Base-by-base conservation (phyloP, 1,140 invertebrate species). In the Anastrepha obliqua region DNA sequence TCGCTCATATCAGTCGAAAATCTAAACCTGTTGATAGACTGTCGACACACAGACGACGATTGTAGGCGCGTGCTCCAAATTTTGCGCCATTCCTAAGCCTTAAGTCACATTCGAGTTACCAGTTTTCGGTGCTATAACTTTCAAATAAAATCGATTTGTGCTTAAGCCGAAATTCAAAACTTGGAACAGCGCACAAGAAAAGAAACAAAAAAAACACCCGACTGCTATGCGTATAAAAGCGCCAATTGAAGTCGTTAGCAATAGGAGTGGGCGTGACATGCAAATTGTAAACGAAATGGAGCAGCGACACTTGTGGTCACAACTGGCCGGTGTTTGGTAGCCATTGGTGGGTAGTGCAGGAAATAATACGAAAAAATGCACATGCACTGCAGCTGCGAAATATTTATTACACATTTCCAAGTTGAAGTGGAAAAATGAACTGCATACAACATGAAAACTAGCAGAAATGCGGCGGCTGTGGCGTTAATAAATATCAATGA, bases 61-160 rank as follows among this genome's bases (percentile, higher is more conserved):
- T 81, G 74, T 81, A 81, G 74, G 74, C 74, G 74, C 74, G 74
- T 58, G 47, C 74, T 81, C 74, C 47, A 58, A 81, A 81, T 81
- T 55, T 51, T n/a, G 74, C 15, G n/a, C 74, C 44, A 58, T 81
- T 55, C 74, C 74, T 81, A 13, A 6, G 74, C 47, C 51, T 55
- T 55, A 51, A 81, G 74, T 7, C 74, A 3, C 74, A 67, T 2
- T 29, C n/a, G 4, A 62, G n/a, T 29, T 67, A 67, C 64, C 20
- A 51, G 8, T 62, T 42, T 74, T 74, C 39, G 13, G 11, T 2
- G 29, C 47, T 47, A 55, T 29, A 15, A 51, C n/a, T 81, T 55
- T 81, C 74, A 29, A 15, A n/a, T 13, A 62, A 11, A 81, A 81
- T 81, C 74, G 44, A 81, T 81, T 81, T 81, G 47, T 55, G n/a